Evolutionary conservation across 1,140 invertebrate species (phyloP).

Genomic region (Bursaphelenchus mucronatus): DNA sequence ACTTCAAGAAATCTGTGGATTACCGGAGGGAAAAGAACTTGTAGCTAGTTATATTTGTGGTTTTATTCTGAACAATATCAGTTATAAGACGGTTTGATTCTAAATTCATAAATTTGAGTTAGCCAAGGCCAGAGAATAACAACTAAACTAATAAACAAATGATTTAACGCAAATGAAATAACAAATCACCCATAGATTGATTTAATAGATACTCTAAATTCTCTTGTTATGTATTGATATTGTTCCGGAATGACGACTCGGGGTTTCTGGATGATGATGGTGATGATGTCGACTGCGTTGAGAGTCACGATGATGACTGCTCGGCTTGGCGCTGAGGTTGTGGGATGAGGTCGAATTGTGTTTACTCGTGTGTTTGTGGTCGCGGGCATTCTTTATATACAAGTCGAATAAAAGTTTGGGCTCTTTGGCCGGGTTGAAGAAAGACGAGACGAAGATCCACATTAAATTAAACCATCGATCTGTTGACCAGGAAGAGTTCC

Average conservation of each 20-base stretch:
- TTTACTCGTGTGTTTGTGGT: neutral
- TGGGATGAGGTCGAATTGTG: slow-evolving; percentile 1
- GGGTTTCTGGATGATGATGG: neutral
- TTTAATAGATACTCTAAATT: too few relatives aligned
- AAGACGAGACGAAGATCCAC: slow-evolving; percentile 14
- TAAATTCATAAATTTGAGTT: neutral
- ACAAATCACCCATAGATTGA: too few relatives aligned
- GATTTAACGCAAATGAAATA: neutral
- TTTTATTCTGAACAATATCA: neutral
- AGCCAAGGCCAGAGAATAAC: neutral
- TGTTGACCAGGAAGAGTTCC: neutral
- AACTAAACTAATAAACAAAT: slow-evolving; percentile 7
- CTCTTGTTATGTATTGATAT: slow-evolving; percentile 5
- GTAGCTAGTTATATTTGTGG: neutral
- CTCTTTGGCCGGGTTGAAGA: slow-evolving; percentile 11
- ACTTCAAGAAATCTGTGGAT: slow-evolving; percentile 76
- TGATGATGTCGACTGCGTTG: neutral
- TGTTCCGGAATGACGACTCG: neutral
- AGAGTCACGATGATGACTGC: too few relatives aligned
- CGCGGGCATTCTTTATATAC: slow-evolving; percentile 8
- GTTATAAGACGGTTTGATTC: neutral
- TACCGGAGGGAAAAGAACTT: slow-evolving; percentile 15
- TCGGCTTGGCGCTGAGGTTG: neutral
- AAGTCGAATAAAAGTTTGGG: slow-evolving; percentile 5
- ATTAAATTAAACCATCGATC: slow-evolving; percentile 15